phyloP scores from a whole-genome alignment of 2,888 invertebrate genomes.

The Macrostomum cliftonense region DNA sequence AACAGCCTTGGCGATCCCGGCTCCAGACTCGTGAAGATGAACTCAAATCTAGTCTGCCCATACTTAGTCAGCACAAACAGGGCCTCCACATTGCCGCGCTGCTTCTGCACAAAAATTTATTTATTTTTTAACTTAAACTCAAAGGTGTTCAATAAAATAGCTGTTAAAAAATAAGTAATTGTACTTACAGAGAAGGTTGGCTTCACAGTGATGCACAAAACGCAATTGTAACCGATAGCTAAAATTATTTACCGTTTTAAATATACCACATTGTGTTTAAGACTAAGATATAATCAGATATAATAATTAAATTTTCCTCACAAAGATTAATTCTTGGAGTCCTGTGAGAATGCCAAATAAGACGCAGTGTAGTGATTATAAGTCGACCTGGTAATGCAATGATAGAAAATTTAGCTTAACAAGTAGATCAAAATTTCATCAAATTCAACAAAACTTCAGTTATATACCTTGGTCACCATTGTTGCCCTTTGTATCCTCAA shows the following conservation, averaged over 20 bases:
- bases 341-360: constrained; percentile 79
- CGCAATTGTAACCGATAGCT: constrained; percentile 75
- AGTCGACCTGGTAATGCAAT: constrained; percentile 42
- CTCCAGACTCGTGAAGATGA: constrained; percentile 76
- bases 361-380: constrained; percentile 67
- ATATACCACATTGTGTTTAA: no score
- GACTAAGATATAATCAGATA: no score
- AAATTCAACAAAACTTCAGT: no score
- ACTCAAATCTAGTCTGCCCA: constrained; percentile 69
- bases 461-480: constrained; percentile 61
- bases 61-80: constrained; percentile 66
- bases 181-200: constrained; percentile 57
- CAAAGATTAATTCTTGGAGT: constrained; percentile 76
- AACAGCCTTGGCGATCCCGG: constrained; percentile 66
- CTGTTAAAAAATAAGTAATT: no score
- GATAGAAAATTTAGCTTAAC: no score
- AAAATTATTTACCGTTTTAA: constrained; percentile 23
- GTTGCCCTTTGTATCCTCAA: constrained; percentile 95
- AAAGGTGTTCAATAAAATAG: no score
- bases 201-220: constrained; percentile 60
- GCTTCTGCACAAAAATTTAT: constrained; percentile 55
- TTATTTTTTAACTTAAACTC: no score
- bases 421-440: no score
- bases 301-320: constrained; percentile 38
- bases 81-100: constrained; percentile 67